Percentiles rank a stretch among this genome's conserved stretches.
These are phyloP conservation scores for Hydraecia micacea DNA, from an alignment of 2,888 invertebrate species.

Conservation along the genomic window DNA sequence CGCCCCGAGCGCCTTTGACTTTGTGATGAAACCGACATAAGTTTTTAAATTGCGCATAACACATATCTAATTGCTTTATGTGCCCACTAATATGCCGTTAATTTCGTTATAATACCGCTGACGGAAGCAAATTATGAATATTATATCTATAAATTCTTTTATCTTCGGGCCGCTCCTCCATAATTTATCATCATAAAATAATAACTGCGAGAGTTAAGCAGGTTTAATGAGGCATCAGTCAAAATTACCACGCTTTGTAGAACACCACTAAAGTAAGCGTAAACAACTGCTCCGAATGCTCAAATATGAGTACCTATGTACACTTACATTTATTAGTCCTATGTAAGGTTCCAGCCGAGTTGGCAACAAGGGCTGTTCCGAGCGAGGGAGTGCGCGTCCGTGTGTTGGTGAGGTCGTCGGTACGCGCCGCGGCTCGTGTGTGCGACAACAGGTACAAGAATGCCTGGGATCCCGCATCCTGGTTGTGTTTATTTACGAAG, in stretches of 20 bases:
- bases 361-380: slow-evolving; percentile 72
- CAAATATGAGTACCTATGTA: slow-evolving; percentile 70
- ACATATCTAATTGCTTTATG: slow-evolving; percentile 74
- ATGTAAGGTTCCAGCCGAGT: slow-evolving; percentile 77
- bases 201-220: slow-evolving; percentile 80
- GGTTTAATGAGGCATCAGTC: slow-evolving; percentile 81
- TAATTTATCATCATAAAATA: slow-evolving; percentile 83
- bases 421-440: slow-evolving; percentile 38
- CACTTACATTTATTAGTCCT: slow-evolving; percentile 69
- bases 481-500: slow-evolving; percentile 54
- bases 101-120: slow-evolving; percentile 75
- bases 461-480: slow-evolving; percentile 46
- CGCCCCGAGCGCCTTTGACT: slow-evolving; percentile 54
- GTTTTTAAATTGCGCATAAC: slow-evolving; percentile 67
- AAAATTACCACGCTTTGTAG: slow-evolving; percentile 76
- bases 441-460: slow-evolving; percentile 57
- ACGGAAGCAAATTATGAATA: slow-evolving; percentile 80
- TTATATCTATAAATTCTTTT: slow-evolving; percentile 78
- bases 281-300: slow-evolving; percentile 71
- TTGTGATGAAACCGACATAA: slow-evolving; percentile 64
- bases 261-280: slow-evolving; percentile 70
- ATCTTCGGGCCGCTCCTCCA: slow-evolving; percentile 76
- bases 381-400: slow-evolving; percentile 67
- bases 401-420: slow-evolving; percentile 59
- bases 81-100: slow-evolving; percentile 75